These are phyloP conservation scores for Melitaea cinxia DNA, from an alignment of 1,140 invertebrate genomes.

Conservation along the genomic window DNA sequence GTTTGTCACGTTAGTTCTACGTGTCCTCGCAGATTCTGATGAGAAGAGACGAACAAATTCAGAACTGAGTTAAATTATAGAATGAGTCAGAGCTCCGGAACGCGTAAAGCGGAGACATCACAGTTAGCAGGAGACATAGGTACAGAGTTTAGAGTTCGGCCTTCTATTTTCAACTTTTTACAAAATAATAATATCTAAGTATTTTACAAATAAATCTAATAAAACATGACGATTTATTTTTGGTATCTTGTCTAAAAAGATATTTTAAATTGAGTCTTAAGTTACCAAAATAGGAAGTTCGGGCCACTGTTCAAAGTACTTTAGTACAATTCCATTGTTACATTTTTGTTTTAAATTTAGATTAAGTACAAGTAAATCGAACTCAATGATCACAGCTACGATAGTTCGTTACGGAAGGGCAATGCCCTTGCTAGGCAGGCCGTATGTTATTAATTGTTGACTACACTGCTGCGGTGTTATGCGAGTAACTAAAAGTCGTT, in stretches of 20 bases:
- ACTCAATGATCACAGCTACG: conserved; percentile 22
- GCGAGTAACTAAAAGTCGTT: conserved; percentile 22
- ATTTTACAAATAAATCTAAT: too few relatives aligned
- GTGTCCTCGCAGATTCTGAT: too few relatives aligned
- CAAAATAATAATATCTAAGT: too few relatives aligned
- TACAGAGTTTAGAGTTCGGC: too few relatives aligned
- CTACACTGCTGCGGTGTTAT: conserved; percentile 23
- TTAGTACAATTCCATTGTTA: conserved; percentile 23
- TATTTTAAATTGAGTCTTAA: neutral
- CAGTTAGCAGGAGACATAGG: too few relatives aligned
- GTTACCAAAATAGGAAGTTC: neutral
- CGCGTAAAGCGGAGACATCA: conserved; percentile 12
- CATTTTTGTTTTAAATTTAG: conserved; percentile 7
- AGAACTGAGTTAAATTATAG: neutral
- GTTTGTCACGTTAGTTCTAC: too few relatives aligned
- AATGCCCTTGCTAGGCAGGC: conserved; percentile 36
- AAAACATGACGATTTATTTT: too few relatives aligned
- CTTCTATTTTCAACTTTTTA: too few relatives aligned
- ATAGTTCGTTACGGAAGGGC: conserved; percentile 40
- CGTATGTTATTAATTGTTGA: conserved; percentile 33
- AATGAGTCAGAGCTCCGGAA: conserved; percentile 13
- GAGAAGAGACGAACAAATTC: too few relatives aligned
- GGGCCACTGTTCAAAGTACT: neutral
- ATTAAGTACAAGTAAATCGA: conserved; percentile 21
- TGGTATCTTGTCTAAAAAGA: neutral